phyloP scores from a whole-genome alignment of 2,113 vertebrate species.

The Platichthys flesus region DNA sequence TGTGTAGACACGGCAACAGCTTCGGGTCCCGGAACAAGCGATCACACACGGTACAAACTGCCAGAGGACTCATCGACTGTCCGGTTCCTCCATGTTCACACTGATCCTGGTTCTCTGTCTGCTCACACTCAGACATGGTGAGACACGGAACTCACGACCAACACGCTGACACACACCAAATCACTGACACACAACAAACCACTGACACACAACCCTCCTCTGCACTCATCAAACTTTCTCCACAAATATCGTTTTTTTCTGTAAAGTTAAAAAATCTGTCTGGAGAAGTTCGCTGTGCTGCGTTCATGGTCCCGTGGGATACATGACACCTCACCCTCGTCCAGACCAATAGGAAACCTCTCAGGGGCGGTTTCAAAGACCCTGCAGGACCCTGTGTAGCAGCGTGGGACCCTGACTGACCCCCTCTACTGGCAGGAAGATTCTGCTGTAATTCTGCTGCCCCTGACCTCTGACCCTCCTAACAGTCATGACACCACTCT shows the following conservation, averaged over 20 bases:
- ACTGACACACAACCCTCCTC: no score
- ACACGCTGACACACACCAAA: no score
- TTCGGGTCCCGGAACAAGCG: constrained; percentile 84
- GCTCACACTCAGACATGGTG: constrained; percentile 54
- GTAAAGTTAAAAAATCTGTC: not conserved
- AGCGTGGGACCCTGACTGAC: constrained; percentile 13
- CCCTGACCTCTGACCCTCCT: no score
- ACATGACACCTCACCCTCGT: constrained; percentile 42
- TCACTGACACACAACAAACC: no score
- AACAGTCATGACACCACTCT: no score
- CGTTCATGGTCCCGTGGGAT: constrained; percentile 50
- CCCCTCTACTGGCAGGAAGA: constrained; percentile 63
- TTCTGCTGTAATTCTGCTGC: no score
- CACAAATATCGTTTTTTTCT: no score
- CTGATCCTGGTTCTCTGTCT: not conserved
- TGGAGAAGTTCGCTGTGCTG: constrained; percentile 14
- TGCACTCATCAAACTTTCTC: not conserved
- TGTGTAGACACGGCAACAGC: constrained; percentile 90
- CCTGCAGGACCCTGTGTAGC: not conserved
- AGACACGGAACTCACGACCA: no score
- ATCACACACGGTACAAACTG: constrained; percentile 83
- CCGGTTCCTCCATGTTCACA: not conserved
- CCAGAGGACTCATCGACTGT: constrained; percentile 54
- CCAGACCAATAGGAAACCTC: constrained; percentile 56
- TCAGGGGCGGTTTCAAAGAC: constrained; percentile 41